Evolutionary conservation across 2,888 invertebrate species (phyloP), one percentile per base, ranked within the genome.

Genomic region (Onthophagus sagittarius): DNA sequence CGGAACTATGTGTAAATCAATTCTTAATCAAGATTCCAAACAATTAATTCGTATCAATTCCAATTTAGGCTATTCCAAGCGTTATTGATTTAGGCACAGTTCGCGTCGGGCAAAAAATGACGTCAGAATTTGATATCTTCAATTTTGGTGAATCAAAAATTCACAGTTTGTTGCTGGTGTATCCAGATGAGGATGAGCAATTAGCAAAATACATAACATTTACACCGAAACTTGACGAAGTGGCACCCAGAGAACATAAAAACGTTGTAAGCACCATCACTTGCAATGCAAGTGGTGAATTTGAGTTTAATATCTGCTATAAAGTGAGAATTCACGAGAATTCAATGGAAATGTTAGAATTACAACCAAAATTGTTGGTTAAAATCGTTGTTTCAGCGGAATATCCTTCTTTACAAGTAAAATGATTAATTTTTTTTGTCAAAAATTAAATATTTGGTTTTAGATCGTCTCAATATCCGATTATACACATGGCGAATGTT

Each of bases 81-180:
- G 67, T 32, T n/a, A 15, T 77, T 74, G 77, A 71, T 76, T 84
- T 86, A 70, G 83, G 81, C 2, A 76, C 81, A 39, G 73, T 82
- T 6, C 76, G 77, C 63, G 84, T 82, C 75, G 82, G 81, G 11
- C 76, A 79, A 15, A 74, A 75, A 1, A 79, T 79, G 39, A 76
- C 80, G 23, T 77, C 80, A 4, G 77, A 79, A 63, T 86, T 87
- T 72, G 76, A 82, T 62, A 65, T 86, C 13, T 84, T 82, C 74
- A 88, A 88, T 80, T 84, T 84, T 75, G 86, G 87, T 32, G 69
- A 78, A 15, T 83, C 85, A 1, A 79, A 81, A 2, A 82, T 87
- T 14, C 80, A 82, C 75, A 87, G 83, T 75, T 75, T 80, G 69
- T 76, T 87, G 33, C 75, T 70, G 7, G 76, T 78, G 23, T 64